phyloP scores from a whole-genome alignment of 2,888 invertebrate species.

The Lithophane ornitopus region DNA sequence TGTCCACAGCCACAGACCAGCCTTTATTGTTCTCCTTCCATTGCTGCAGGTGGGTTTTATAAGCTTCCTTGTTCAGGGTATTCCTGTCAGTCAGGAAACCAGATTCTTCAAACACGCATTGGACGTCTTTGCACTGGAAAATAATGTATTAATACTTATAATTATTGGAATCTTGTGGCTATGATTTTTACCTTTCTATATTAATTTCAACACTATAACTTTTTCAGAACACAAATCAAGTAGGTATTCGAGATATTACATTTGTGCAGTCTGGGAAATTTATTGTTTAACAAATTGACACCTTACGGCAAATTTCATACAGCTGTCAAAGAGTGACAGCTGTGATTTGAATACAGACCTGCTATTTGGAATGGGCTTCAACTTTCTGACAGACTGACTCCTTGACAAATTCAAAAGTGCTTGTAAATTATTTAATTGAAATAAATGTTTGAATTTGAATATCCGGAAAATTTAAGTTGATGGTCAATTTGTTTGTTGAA shows the following conservation, averaged over 20 bases:
- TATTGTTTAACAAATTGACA: background rate
- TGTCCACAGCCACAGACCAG: conserved; percentile 81
- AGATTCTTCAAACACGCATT: conserved; percentile 86
- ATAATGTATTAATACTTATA: background rate
- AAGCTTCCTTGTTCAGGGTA: conserved; percentile 82
- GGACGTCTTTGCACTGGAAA: conserved; percentile 84
- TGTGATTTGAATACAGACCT: background rate
- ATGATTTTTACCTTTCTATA: background rate
- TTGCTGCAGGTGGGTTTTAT: conserved; percentile 77
- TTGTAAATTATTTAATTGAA: background rate
- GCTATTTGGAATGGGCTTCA: background rate
- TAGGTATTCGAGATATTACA: background rate
- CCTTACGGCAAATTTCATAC: background rate
- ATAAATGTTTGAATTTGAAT: background rate
- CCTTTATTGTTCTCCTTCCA: conserved; percentile 80
- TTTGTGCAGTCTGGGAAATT: background rate
- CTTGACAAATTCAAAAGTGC: background rate
- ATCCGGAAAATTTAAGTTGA: too few relatives aligned
- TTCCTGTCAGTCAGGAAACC: conserved; percentile 81
- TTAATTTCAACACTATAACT: background rate
- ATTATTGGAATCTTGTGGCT: background rate
- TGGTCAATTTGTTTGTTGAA: background rate
- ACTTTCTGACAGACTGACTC: background rate
- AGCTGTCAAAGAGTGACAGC: background rate
- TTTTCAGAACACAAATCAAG: background rate